Evolutionary conservation across 2,113 vertebrate genomes (phyloP), one percentile per base, ranked within the genome.

Genomic region (Rhabdomys dilectus): DNA sequence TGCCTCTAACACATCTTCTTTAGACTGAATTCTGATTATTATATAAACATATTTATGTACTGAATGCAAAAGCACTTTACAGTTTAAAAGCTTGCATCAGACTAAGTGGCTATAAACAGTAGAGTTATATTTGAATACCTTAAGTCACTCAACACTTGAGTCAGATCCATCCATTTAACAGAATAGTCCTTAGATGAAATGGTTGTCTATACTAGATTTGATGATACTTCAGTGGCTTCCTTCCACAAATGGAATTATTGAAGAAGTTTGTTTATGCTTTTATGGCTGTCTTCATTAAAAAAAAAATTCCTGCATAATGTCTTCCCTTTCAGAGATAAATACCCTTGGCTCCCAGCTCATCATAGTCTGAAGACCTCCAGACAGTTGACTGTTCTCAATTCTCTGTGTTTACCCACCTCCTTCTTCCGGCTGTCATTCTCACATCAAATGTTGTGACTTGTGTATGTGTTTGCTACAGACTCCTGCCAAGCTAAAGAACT

Each of bases 401-500:
- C 22, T 84, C 11, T 45, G 0, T 58, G 36, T 53, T 51, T 15
- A 16, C 11, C 36, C 36, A 16, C 8, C 39, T 24, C 60, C 31
- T 75, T 89, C 29, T 94, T 68, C 51, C 93, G 1, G 7, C 78
- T 90, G 36, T 26, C 70, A 81, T 75, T 89, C 87, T 97, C 45
- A 93, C 31, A 15, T 85, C 58, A 85, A 86, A 91, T 80, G 81
- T 48, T 76, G 15, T 86, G 76, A 15, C 26, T 2, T 82, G 34
- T 90, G 11, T 81, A 19, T 94, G 66, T 97, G 56, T 51, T 93
- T 31, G 72, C 88, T 97, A 88, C 98, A 99, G 99, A 98, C 93
- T 94, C 96, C n/a, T 99, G 99, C 97, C 97, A 98, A 78, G 99
- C 99, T 80, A 99, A 99, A 2, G 98, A 99, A 22, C 98, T 98